Evolutionary conservation across 2,888 invertebrate species (phyloP).

Genomic region (Parapristionchus giblindavisi): DNA sequence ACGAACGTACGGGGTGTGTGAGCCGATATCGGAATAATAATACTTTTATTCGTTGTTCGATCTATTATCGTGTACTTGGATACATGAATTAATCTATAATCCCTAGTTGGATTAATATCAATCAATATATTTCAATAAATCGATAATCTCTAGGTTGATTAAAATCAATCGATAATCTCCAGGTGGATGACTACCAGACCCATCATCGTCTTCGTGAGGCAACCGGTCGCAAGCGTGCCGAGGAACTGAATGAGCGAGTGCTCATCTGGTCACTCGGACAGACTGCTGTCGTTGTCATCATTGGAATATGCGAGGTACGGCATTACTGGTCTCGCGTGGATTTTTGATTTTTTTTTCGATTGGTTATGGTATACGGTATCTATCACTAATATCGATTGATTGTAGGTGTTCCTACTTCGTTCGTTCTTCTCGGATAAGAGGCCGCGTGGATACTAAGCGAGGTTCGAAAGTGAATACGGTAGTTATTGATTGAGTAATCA

Average conservation of each 20-base stretch:
- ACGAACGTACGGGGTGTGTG: no score
- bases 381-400: neutral
- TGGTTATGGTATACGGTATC: neutral
- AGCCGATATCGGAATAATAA: no score
- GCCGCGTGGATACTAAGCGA: constrained; percentile 42
- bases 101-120: no score
- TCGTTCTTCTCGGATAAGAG: constrained; percentile 69
- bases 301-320: constrained; percentile 86
- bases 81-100: no score
- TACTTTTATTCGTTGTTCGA: no score
- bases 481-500: neutral
- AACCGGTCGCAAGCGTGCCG: constrained; percentile 91
- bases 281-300: constrained; percentile 83
- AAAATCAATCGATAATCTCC: constrained; percentile 72
- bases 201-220: constrained; percentile 94
- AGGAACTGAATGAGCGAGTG: constrained; percentile 93
- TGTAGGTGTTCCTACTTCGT: constrained; percentile 56
- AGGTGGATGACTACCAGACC: constrained; percentile 92
- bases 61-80: no score
- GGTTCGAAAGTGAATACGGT: neutral
- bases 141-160: constrained; percentile 79
- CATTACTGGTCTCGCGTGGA: no score
- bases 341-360: neutral
- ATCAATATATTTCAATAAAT: neutral
- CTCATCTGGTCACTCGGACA: constrained; percentile 91